Evolutionary conservation across 30 jellyfish, hydroid and myxozoan genomes (phyloP), one percentile per base, ranked within the genome.

Genomic region (Turritopsis rubra): DNA sequence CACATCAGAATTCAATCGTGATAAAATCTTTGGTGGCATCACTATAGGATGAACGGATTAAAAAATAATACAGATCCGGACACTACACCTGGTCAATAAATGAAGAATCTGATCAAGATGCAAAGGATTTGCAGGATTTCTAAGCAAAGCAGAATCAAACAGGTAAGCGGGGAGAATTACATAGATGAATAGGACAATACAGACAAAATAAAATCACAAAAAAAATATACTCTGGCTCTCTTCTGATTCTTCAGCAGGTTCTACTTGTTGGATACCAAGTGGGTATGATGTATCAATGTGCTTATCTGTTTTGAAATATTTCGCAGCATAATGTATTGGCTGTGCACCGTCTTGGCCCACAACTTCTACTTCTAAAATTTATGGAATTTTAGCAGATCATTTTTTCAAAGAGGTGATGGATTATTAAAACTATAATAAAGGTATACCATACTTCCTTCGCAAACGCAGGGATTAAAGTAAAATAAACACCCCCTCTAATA

Each of bases 301-400:
- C 21, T 74, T 74, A 8, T 74, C 82, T 22, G 79, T 28, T 52
- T 73, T 87, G 60, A 79, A 28, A 68, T 87, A 87, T 68, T 87
- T 81, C 20, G 95, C 90, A 27, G 95, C 95, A n/a, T 73, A 71
- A 83, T 87, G 95, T 16, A 87, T 87, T 53, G 95, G 90, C 72
- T 81, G 95, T 66, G 87, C 86, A n/a, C 95, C 95, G 23, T 82
- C 87, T 72, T 75, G 83, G 7, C 90, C 95, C 72, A 81, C 81
- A 19, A 75, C 73, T 65, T 73, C 68, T 0, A 87, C 75, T 22
- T 87, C 95, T 87, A 79, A 52, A 81, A 53, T 23, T 0, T 22
- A 41, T 41, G 5, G 60, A 41, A 41, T 41, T n/a, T 41, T 41
- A 41, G 60, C 60, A 41, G 60, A 41, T 3, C 13, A 13, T 41